phyloP scores from a whole-genome alignment of 2,113 vertebrate species.

The Plotosus lineatus region DNA sequence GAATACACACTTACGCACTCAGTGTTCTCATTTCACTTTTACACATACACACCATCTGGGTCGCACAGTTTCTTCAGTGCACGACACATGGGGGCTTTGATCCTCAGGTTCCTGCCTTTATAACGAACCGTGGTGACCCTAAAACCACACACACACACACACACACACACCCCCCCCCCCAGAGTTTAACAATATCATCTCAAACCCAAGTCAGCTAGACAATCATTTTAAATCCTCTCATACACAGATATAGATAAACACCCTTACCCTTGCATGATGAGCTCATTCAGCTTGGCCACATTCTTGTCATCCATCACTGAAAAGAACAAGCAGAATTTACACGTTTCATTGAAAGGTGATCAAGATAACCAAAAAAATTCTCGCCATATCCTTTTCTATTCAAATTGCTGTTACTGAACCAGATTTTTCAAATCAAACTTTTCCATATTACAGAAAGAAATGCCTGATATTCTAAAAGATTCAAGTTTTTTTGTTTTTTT shows the following conservation, averaged over 20 bases:
- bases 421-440: no score
- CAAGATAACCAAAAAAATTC: constrained; percentile 33
- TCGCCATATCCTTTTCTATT: no score
- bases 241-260: neutral
- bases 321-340: constrained; percentile 41
- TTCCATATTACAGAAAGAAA: no score
- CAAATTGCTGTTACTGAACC: no score
- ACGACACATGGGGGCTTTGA: constrained; percentile 97
- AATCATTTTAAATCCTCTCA: neutral
- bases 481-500: no score
- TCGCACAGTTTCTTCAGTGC: constrained; percentile 97
- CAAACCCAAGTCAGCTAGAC: neutral
- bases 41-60: constrained; percentile 84
- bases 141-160: constrained; percentile 40
- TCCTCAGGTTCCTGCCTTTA: constrained; percentile 94
- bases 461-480: no score
- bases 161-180: neutral
- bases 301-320: constrained; percentile 99
- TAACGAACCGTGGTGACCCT: constrained; percentile 96
- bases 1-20: constrained; percentile 19
- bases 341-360: constrained; percentile 8
- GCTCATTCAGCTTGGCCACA: constrained; percentile 91
- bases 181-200: neutral
- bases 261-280: constrained; percentile 93
- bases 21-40: neutral